phyloP scores from a whole-genome alignment of 2,113 vertebrate species.

The Pogonocichla stellata region DNA sequence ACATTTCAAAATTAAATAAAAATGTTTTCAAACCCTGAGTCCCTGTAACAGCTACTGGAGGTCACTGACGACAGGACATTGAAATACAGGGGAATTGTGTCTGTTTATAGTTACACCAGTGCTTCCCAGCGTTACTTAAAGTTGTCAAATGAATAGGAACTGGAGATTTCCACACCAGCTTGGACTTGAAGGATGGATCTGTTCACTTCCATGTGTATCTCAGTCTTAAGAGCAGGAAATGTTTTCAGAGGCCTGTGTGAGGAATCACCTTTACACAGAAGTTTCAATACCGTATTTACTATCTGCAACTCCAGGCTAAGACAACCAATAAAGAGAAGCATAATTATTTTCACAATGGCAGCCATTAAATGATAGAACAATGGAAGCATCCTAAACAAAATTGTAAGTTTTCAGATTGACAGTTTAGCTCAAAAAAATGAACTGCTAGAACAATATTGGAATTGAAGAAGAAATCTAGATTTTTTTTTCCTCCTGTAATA shows the following conservation, averaged over 20 bases:
- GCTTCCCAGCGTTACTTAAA: background rate
- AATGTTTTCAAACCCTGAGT: background rate
- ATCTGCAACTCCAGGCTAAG: background rate
- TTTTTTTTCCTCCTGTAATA: background rate
- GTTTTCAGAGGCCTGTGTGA: constrained; percentile 33
- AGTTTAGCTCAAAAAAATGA: background rate
- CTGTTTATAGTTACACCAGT: background rate
- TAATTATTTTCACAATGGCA: constrained; percentile 3
- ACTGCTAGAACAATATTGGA: background rate
- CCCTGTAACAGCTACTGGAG: background rate
- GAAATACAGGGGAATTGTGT: background rate
- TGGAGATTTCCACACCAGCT: background rate
- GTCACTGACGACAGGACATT: background rate
- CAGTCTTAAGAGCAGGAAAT: constrained; percentile 8
- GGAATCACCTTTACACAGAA: constrained; percentile 26
- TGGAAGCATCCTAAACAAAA: background rate
- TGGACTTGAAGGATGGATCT: background rate
- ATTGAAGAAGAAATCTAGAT: background rate
- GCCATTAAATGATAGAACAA: background rate
- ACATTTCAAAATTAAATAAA: background rate
- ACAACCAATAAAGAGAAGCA: constrained; percentile 2
- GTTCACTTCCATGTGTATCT: background rate
- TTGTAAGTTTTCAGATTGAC: background rate
- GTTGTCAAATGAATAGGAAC: background rate
- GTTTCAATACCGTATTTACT: background rate